Evolutionary conservation across 2,113 vertebrate genomes (phyloP).

Genomic region (Sturnira hondurensis): DNA sequence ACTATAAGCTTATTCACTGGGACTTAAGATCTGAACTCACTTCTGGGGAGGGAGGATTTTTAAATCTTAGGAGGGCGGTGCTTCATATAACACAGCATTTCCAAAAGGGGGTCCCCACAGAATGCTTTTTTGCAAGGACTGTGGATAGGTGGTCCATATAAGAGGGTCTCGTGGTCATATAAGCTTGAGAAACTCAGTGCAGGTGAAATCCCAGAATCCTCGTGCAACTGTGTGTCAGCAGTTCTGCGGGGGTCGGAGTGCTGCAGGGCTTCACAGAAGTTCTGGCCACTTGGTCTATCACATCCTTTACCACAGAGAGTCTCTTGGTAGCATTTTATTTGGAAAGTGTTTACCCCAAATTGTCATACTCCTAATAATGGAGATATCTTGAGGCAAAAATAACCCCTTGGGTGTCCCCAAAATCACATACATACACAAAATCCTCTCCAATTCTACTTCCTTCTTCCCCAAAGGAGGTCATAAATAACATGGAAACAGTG

Average conservation of each 20-base stretch:
- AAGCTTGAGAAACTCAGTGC: neutral
- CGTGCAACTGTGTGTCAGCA: neutral
- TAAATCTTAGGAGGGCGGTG: neutral
- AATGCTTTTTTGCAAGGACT: neutral
- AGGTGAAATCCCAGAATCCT: neutral
- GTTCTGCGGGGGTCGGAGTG: no score
- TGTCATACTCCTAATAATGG: neutral
- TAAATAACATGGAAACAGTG: neutral
- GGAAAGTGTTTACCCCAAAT: neutral
- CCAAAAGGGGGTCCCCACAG: neutral
- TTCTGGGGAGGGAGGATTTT: neutral
- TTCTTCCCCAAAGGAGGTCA: neutral
- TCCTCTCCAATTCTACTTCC: neutral
- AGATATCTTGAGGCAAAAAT: neutral
- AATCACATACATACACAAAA: neutral
- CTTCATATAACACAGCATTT: neutral
- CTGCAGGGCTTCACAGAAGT: neutral
- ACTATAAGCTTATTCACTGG: neutral
- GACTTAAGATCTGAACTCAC: neutral
- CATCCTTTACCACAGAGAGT: neutral
- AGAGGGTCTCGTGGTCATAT: neutral
- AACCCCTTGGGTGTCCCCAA: neutral
- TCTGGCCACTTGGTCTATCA: neutral
- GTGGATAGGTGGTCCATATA: neutral
- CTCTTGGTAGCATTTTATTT: neutral